Evolutionary conservation across 2,797 vertebrate genomes (phyloP).

Genomic region (Pyrocephalus nanus): DNA sequence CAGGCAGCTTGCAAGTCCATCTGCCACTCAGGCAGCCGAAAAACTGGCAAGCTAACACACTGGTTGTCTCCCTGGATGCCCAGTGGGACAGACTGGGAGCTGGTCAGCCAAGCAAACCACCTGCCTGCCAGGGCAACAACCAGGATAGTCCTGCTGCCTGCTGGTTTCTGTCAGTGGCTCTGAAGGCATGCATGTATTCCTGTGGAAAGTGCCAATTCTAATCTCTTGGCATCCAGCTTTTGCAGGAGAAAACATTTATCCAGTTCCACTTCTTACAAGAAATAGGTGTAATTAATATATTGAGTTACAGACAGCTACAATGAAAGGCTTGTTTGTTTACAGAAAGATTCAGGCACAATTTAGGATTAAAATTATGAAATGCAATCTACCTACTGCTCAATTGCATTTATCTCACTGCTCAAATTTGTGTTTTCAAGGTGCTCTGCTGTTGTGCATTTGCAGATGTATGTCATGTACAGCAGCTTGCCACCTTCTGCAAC

Average conservation of each 20-base stretch:
- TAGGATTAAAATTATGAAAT: neutral
- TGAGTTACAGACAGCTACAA: neutral
- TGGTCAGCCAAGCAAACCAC: constrained; percentile 24
- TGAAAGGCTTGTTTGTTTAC: neutral
- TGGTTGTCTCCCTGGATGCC: neutral
- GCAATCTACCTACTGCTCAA: neutral
- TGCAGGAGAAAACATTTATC: neutral
- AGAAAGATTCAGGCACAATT: neutral
- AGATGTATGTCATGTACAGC: neutral
- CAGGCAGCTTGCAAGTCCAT: constrained; percentile 41
- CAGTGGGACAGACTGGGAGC: neutral
- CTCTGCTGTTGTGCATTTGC: neutral
- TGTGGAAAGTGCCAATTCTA: neutral
- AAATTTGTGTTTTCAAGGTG: neutral
- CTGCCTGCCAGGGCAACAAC: constrained; percentile 2
- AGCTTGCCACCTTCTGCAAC: neutral
- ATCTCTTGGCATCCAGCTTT: neutral
- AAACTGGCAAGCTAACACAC: neutral
- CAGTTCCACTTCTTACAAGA: neutral
- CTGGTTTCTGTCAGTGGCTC: constrained; percentile 29
- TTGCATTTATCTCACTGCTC: neutral
- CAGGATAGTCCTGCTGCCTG: neutral
- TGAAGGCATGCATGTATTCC: constrained; percentile 26
- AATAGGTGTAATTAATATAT: neutral
- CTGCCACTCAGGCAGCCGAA: constrained; percentile 37